Conservation (phyloP, 2,888 invertebrate species). For the Zaprionus lineosus region DNA sequence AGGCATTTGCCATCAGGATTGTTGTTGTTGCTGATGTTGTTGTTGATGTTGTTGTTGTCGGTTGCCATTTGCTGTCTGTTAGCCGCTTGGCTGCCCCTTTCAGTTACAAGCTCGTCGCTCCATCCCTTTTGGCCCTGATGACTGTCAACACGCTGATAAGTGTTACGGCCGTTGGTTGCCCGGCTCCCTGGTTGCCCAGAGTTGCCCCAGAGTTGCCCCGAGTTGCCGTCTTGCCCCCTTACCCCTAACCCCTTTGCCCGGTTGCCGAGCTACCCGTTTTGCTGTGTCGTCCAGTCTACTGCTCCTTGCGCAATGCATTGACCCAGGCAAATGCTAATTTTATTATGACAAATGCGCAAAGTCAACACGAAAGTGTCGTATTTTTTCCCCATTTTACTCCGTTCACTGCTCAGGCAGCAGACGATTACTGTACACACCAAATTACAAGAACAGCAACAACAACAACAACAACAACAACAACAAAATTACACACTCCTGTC, state of each 20-base stretch:
- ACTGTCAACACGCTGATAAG: constrained; percentile 65
- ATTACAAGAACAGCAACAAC: too few species aligned
- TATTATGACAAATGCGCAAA: constrained; percentile 66
- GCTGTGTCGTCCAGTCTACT: constrained; percentile 10
- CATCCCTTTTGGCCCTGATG: too few species aligned
- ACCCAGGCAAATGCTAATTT: constrained; percentile 65
- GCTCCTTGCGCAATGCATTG: constrained; percentile 28
- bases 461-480: too few species aligned
- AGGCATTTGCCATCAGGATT: constrained; percentile 29
- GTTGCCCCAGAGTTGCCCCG: constrained; percentile 10
- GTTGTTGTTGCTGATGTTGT: constrained; percentile 11
- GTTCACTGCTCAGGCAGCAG: constrained; percentile 3
- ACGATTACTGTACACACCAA: constrained; percentile 1
- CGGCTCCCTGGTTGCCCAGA: constrained; percentile 21
- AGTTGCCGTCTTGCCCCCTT: neutral
- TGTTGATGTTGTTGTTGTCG: constrained; percentile 5
- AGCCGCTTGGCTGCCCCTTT: constrained; percentile 16
- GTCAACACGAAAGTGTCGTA: constrained; percentile 24
- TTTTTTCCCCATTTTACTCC: constrained; percentile 8
- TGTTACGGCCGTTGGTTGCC: constrained; percentile 35
- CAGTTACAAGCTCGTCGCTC: too few species aligned
- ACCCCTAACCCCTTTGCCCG: constrained; percentile 11
- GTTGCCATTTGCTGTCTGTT: constrained; percentile 9
- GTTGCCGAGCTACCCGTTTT: neutral
- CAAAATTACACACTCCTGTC: neutral